Evolutionary conservation across 2,797 vertebrate species (phyloP), one percentile per base, ranked within the genome.

Genomic region (Sebastiscus albofasciatus): DNA sequence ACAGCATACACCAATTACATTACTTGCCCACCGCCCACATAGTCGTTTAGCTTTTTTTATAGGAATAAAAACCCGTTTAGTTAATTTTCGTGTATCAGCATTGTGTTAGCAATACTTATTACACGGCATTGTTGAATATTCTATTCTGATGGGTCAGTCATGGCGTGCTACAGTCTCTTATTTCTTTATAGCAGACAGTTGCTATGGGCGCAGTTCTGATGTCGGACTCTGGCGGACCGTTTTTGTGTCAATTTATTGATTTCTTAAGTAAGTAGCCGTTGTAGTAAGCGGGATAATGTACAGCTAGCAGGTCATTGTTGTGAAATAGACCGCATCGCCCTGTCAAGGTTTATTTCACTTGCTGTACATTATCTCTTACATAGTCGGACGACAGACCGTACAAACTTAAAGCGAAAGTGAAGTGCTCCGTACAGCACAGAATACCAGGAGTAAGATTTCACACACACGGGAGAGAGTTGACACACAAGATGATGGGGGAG

Each of bases 331-430:
- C 8, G 42, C 42, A 49, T 49, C 42, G 42, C 42, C 42, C 16
- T 20, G 42, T 49, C 42, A 8, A 49, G 42, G 42, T 49, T 49
- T 49, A 49, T 49, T 49, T 49, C 18, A 49, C 42, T 49, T 49
- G 42, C 42, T 20, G 42, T 8, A 49, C 42, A 49, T 1, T 49
- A 49, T 49, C 42, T 16, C 0, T 0, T 49, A 52, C 46, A 52
- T 52, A 52, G 46, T 52, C 0, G 46, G 18, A 0, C 16, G 42
- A 49, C 3, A 7, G 42, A 49, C 18, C 8, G 3, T 52, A 52
- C 0, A 52, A 52, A 52, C 46, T 52, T 20, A 52, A n/a, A 52
- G 18, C 8, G 46, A 20, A 49, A 49, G 42, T 49, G 18, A 52
- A 52, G 46, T 52, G 0, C 42, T 46, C 42, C 0, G 42, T 20